Conservation (phyloP, 2,113 vertebrate species). For the Malurus melanocephalus region DNA sequence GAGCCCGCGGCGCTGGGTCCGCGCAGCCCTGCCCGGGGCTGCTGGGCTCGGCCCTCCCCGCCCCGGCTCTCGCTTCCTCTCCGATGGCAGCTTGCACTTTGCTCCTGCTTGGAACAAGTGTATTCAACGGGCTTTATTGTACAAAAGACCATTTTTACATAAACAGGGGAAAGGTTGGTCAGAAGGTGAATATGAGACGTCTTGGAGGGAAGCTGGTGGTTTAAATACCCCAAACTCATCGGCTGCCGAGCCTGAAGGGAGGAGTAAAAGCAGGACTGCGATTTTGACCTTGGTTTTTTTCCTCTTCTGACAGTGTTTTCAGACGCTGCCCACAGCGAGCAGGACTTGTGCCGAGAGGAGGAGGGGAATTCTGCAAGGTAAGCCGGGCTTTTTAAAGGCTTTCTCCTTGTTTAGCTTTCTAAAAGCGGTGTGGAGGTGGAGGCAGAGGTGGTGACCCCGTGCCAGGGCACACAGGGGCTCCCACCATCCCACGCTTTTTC, state of each 20-base stretch:
- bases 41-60: background rate
- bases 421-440: background rate
- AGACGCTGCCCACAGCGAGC: background rate
- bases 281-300: conserved; percentile 2
- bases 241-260: background rate
- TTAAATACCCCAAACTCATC: background rate
- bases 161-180: background rate
- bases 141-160: background rate
- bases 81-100: background rate
- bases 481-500: fast-evolving
- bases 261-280: background rate
- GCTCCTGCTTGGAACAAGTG: background rate
- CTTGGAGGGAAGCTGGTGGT: background rate
- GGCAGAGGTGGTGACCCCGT: background rate
- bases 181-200: background rate
- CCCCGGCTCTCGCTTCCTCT: background rate
- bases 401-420: background rate
- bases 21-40: background rate
- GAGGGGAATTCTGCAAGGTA: conserved; percentile 41
- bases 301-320: background rate
- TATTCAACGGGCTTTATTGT: background rate
- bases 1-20: background rate
- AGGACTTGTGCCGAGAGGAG: conserved; percentile 1
- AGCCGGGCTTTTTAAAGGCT: conserved; percentile 44
- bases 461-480: background rate